These are phyloP conservation scores for Ichneumoninae sp. DNA, from an alignment of 2,888 invertebrate species.

Conservation along the genomic window DNA sequence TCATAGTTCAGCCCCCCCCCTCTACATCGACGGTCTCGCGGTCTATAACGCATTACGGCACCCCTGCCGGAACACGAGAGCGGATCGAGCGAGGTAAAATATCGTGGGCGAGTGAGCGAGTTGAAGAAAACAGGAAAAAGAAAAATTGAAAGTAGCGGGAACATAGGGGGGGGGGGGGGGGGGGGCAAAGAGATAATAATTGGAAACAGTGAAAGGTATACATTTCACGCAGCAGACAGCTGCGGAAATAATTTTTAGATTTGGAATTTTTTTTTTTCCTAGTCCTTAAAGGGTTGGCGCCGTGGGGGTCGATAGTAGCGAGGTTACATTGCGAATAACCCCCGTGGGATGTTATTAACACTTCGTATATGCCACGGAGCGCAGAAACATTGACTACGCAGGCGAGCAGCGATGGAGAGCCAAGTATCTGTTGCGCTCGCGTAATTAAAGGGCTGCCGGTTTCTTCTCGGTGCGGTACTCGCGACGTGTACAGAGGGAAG, in stretches of 20 bases:
- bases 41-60: constrained; percentile 57
- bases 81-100: constrained; percentile 52
- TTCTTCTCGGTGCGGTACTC: constrained; percentile 6
- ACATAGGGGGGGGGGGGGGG: neutral
- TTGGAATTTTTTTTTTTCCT: neutral
- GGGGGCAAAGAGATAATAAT: neutral
- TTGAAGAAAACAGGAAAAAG: constrained; percentile 38
- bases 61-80: constrained; percentile 52
- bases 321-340: constrained; percentile 8
- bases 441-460: constrained; percentile 60
- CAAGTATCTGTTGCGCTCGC: constrained; percentile 52
- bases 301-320: neutral
- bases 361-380: neutral
- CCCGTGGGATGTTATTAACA: constrained; percentile 3
- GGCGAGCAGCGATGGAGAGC: neutral
- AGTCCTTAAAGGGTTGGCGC: neutral
- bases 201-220: neutral
- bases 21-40: constrained; percentile 20
- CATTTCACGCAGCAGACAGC: neutral
- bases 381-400: neutral
- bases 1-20: constrained; percentile 28
- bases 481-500: neutral
- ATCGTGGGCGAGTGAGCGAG: constrained; percentile 39
- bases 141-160: constrained; percentile 11
- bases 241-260: neutral